Percentiles rank a stretch among this genome's conserved stretches.
phyloP scores from a whole-genome alignment of 2,113 vertebrate genomes.

The Ophthalmolycus amberensis region DNA sequence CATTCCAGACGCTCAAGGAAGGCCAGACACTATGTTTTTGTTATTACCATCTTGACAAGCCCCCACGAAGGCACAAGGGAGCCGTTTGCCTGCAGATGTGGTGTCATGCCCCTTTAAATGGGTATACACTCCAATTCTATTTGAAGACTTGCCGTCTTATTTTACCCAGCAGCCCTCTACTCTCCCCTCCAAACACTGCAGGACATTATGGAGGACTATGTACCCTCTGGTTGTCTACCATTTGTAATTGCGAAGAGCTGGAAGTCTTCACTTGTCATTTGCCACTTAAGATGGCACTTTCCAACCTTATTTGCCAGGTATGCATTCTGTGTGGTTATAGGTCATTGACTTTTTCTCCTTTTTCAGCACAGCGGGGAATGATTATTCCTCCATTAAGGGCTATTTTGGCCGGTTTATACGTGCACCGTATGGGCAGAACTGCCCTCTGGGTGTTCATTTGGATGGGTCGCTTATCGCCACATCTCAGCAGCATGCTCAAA shows the following conservation, averaged over 20 bases:
- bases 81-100: slow-evolving; percentile 29
- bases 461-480: slow-evolving; percentile 47
- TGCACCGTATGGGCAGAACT: slow-evolving; percentile 43
- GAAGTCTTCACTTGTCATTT: slow-evolving; percentile 40
- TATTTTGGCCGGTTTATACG: slow-evolving; percentile 42
- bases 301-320: slow-evolving; percentile 61
- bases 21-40: slow-evolving; percentile 17
- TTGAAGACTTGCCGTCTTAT: slow-evolving; percentile 53
- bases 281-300: slow-evolving; percentile 41
- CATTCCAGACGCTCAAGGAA: slow-evolving; percentile 48
- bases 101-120: slow-evolving; percentile 67
- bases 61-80: neutral
- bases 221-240: neutral
- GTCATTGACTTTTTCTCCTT: slow-evolving; percentile 32
- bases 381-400: slow-evolving; percentile 76
- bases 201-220: slow-evolving; percentile 55
- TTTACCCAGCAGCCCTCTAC: slow-evolving; percentile 41
- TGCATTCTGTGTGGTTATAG: slow-evolving; percentile 41
- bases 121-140: slow-evolving; percentile 50
- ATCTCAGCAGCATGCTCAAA: slow-evolving; percentile 48
- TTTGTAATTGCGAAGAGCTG: slow-evolving; percentile 39
- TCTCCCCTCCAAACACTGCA: slow-evolving; percentile 1
- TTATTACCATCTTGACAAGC: slow-evolving; percentile 17
- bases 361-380: slow-evolving; percentile 68
- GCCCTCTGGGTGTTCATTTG: slow-evolving; percentile 57